Conservation (phyloP, 2,797 vertebrate species). For the Cetoscarus ocellatus region DNA sequence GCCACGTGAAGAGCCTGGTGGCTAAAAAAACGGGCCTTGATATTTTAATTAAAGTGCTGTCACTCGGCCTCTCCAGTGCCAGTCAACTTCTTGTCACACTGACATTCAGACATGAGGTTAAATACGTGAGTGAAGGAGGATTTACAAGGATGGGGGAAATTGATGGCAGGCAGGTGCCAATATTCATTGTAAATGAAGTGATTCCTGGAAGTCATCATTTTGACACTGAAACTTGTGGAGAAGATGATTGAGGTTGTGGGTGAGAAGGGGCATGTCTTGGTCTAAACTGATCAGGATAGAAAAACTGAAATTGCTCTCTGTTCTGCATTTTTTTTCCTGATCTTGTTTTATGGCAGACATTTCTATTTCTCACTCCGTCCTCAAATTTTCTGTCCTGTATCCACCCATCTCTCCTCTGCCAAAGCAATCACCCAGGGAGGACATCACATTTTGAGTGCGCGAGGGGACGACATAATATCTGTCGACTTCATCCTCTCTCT, state of each 20-base stretch:
- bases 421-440: slow-evolving; percentile 74
- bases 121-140: slow-evolving; percentile 39
- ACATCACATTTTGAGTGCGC: slow-evolving; percentile 72
- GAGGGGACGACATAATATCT: slow-evolving; percentile 71
- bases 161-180: slow-evolving; percentile 18
- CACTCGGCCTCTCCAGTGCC: slow-evolving; percentile 41
- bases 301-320: slow-evolving; percentile 38
- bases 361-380: slow-evolving; percentile 9
- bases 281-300: slow-evolving; percentile 31
- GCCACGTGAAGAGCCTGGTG: slow-evolving; percentile 30
- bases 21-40: slow-evolving; percentile 39
- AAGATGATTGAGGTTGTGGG: slow-evolving; percentile 13
- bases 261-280: slow-evolving; percentile 44
- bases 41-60: slow-evolving; percentile 76
- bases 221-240: slow-evolving; percentile 33
- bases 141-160: slow-evolving; percentile 22
- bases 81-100: slow-evolving; percentile 42
- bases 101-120: slow-evolving; percentile 32
- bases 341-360: slow-evolving; percentile 39
- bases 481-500: slow-evolving; percentile 70
- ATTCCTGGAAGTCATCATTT: slow-evolving; percentile 25
- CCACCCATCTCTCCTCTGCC: slow-evolving; percentile 42
- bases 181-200: slow-evolving; percentile 26
- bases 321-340: slow-evolving; percentile 39
- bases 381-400: slow-evolving; percentile 28